Conservation (phyloP, 2,113 vertebrate genomes). For the Accipiter virgatus region DNA sequence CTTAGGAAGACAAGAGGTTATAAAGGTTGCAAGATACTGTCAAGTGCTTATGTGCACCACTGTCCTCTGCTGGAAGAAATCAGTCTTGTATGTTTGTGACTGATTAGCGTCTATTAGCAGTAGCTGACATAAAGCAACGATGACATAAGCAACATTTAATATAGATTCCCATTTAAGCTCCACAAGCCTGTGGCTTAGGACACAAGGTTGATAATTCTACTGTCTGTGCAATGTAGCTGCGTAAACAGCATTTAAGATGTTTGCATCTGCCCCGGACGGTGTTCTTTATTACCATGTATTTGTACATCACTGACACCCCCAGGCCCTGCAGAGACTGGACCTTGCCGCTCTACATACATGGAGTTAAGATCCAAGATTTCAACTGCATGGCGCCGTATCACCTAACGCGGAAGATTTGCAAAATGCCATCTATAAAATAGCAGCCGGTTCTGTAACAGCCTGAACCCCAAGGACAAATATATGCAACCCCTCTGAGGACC, state of each 20-base stretch:
- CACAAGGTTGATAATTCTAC: neutral
- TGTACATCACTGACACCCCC: neutral
- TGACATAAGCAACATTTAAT: neutral
- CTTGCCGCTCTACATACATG: rapidly evolving
- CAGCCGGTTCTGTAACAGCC: neutral
- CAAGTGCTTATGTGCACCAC: neutral
- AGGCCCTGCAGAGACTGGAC: neutral
- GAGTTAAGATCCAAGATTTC: neutral
- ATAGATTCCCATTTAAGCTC: neutral
- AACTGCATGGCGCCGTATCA: rapidly evolving
- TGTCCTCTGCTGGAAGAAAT: conserved; percentile 3
- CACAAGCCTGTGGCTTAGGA: neutral
- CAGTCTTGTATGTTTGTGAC: neutral
- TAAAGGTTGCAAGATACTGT: neutral
- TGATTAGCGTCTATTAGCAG: neutral
- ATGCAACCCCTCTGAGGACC: rapidly evolving
- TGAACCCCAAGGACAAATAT: neutral
- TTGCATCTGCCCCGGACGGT: neutral
- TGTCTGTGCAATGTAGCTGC: neutral
- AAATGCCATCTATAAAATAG: neutral
- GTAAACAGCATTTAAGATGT: neutral
- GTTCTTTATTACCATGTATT: neutral
- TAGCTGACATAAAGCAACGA: neutral
- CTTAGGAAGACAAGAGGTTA: neutral
- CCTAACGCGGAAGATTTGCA: neutral